These are phyloP conservation scores for Loripinus fragilis DNA, from an alignment of 2,888 invertebrate genomes.

Conservation along the genomic window DNA sequence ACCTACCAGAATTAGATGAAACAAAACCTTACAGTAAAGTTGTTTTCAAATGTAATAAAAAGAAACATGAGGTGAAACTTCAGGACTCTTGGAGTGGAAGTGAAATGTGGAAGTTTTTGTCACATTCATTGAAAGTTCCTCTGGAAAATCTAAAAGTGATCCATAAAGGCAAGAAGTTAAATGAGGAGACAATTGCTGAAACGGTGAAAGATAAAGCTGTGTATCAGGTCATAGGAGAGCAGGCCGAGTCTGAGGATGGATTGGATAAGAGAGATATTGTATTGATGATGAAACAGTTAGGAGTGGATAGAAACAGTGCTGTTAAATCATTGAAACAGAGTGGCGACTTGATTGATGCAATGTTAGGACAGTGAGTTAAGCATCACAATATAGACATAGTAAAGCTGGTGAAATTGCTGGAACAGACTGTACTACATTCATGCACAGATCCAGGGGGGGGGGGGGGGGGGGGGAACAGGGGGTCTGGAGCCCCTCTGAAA, in stretches of 20 bases:
- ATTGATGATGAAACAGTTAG: constrained; percentile 73
- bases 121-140: constrained; percentile 67
- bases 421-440: no score
- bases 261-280: constrained; percentile 70
- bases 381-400: no score
- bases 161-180: constrained; percentile 73
- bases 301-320: constrained; percentile 72
- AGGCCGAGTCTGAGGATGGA: constrained; percentile 67
- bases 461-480: no score
- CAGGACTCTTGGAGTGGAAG: constrained; percentile 68
- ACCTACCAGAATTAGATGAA: constrained; percentile 62
- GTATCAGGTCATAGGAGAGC: constrained; percentile 75
- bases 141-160: constrained; percentile 75
- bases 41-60: constrained; percentile 70
- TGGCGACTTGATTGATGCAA: constrained; percentile 74
- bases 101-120: constrained; percentile 66
- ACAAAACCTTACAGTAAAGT: constrained; percentile 52
- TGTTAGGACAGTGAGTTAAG: constrained; percentile 57
- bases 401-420: no score
- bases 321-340: constrained; percentile 66
- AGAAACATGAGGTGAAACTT: constrained; percentile 66
- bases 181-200: constrained; percentile 56
- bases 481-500: no score
- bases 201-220: constrained; percentile 64
- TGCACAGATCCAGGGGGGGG: no score